Conservation (phyloP, 2,113 vertebrate species). For the Eulacestoma nigropectus region DNA sequence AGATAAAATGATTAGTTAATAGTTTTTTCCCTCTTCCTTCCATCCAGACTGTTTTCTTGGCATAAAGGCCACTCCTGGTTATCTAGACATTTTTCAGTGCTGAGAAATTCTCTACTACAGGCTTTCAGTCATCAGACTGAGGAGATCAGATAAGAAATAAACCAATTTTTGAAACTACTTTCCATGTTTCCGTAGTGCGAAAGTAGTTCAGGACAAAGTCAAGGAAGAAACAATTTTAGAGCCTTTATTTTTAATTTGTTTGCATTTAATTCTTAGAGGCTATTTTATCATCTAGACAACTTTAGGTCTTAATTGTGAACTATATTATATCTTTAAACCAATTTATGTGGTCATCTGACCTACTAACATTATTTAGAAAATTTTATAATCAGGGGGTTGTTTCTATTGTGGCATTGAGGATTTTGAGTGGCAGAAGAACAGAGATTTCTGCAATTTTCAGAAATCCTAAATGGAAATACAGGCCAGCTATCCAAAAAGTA, state of each 20-base stretch:
- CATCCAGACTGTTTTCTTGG: neutral
- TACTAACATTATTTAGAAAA: neutral
- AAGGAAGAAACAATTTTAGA: neutral
- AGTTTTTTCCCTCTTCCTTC: neutral
- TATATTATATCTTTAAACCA: neutral
- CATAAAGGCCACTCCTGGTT: neutral
- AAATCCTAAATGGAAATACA: neutral
- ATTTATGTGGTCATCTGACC: neutral
- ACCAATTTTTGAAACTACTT: neutral
- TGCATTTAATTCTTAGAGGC: neutral
- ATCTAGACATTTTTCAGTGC: neutral
- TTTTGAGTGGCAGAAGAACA: neutral
- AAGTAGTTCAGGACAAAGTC: neutral
- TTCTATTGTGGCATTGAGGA: neutral
- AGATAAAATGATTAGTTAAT: neutral
- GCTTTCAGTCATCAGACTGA: neutral
- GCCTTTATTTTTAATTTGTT: neutral
- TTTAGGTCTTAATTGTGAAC: neutral
- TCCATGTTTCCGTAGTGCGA: neutral
- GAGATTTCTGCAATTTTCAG: neutral
- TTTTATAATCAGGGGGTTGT: neutral
- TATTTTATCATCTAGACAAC: neutral
- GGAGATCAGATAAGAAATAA: neutral
- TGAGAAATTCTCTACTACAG: neutral
- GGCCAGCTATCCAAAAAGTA: neutral